Evolutionary conservation across 2,888 invertebrate genomes (phyloP).

Genomic region (Oxyteleia sp.): DNA sequence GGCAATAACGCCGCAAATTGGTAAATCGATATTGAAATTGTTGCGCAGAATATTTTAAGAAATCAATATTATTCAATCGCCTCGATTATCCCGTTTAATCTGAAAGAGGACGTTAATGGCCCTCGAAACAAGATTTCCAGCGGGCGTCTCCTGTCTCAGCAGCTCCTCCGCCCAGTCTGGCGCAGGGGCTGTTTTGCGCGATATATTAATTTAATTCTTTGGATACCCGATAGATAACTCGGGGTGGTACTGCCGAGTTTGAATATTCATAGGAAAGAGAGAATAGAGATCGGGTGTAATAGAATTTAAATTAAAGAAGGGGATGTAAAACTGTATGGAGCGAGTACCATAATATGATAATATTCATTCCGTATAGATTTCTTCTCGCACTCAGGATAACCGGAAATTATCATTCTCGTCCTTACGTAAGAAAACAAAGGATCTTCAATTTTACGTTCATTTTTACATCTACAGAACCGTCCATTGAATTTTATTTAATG

Average conservation of each 20-base stretch:
- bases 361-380: constrained; percentile 55
- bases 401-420: constrained; percentile 40
- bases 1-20: constrained; percentile 13
- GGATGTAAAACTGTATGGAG: constrained; percentile 49
- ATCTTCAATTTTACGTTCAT: not conserved
- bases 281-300: constrained; percentile 87
- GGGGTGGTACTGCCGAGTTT: constrained; percentile 81
- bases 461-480: constrained; percentile 15
- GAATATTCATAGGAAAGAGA: constrained; percentile 88
- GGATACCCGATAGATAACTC: constrained; percentile 86
- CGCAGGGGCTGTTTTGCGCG: constrained; percentile 82
- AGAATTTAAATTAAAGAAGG: constrained; percentile 87
- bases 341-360: constrained; percentile 56
- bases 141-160: constrained; percentile 73
- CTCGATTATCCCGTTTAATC: constrained; percentile 78
- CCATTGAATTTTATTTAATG: constrained; percentile 38
- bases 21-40: constrained; percentile 36
- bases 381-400: constrained; percentile 19
- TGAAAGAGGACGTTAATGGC: constrained; percentile 80
- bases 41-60: constrained; percentile 31
- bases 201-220: constrained; percentile 88
- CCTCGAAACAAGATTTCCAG: constrained; percentile 78
- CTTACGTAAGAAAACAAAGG: constrained; percentile 49
- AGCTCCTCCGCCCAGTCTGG: constrained; percentile 75
- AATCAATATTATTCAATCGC: constrained; percentile 72